Evolutionary conservation across 2,113 vertebrate species (phyloP).

Genomic region (Tor tambroides): DNA sequence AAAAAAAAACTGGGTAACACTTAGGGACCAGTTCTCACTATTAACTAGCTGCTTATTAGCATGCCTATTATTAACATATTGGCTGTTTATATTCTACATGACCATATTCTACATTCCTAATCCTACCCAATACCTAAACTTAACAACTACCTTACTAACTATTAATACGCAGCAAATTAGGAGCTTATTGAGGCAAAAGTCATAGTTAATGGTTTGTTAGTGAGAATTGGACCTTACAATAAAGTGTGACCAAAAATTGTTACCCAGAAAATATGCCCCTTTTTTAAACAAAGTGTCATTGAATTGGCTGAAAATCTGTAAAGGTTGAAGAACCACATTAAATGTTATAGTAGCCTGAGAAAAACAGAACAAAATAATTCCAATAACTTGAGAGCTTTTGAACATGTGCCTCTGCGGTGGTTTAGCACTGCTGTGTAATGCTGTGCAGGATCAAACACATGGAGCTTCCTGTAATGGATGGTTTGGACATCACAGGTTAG

Average conservation of each 20-base stretch:
- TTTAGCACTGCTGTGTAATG: slow-evolving; percentile 1
- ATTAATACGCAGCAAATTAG: too few species aligned
- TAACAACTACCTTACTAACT: too few species aligned
- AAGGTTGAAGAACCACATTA: neutral
- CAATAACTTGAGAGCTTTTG: slow-evolving; percentile 20
- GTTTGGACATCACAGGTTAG: slow-evolving; percentile 28
- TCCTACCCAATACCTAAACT: too few species aligned
- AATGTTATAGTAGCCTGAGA: neutral
- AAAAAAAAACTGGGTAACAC: too few species aligned
- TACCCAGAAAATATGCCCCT: neutral
- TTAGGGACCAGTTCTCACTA: too few species aligned
- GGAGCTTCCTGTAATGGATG: slow-evolving; percentile 36
- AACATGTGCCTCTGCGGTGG: neutral
- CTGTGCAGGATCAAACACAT: neutral
- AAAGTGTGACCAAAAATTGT: neutral
- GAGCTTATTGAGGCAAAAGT: too few species aligned
- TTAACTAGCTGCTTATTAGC: too few species aligned
- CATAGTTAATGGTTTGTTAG: too few species aligned
- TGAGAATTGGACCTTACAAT: too few species aligned
- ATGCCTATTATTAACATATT: too few species aligned
- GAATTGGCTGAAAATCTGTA: neutral
- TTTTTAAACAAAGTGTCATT: neutral
- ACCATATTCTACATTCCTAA: too few species aligned
- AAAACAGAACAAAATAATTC: slow-evolving; percentile 29
- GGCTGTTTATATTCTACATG: too few species aligned